Evolutionary conservation across 2,797 vertebrate species (phyloP), one percentile per base, ranked within the genome.

Genomic region (Enteromius paludinosus): DNA sequence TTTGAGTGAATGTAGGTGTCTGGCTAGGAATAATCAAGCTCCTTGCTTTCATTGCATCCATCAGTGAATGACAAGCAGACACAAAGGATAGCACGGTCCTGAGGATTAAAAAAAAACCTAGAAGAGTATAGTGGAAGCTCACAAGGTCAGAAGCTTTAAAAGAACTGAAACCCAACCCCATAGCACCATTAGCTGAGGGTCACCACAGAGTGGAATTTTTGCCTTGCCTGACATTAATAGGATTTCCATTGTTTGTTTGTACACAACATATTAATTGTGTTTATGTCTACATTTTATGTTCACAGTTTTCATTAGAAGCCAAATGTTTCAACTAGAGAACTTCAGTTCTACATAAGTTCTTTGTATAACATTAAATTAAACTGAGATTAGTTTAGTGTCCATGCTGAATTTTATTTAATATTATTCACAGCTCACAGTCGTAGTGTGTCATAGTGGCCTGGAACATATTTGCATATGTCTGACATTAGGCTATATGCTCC

Each of bases 11-110:
- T 66, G n/a, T 66, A 5, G 20, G 87, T 79, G 87, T 84, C 91
- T 89, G 90, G 93, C 88, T 88, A 91, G 93, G 92, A 93, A 95
- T 95, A 95, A 95, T 95, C 93, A 90, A 93, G 90, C 93, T 92
- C 92, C 83, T 91, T 91, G 92, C 93, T 93, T 94, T 90, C 90
- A 89, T 88, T 93, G 89, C 92, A 91, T 90, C 93, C 89, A 90
- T 90, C 86, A 86, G 90, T 92, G 93, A 96, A 92, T 96, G 95
- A 95, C 95, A 96, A 94, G 93, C 93, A 93, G 93, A 96, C 94
- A 97, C 96, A 97, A 96, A 96, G 94, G 91, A 93, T 88, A 89
- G 89, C 88, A 82, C 88, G 94, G 93, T 92, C 91, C 90, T 85
- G 92, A 90, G 87, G 86, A 91, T 86, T 8, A 43, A 33, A 23